phyloP scores from a whole-genome alignment of 2,113 vertebrate genomes.

The Euleptes europaea region DNA sequence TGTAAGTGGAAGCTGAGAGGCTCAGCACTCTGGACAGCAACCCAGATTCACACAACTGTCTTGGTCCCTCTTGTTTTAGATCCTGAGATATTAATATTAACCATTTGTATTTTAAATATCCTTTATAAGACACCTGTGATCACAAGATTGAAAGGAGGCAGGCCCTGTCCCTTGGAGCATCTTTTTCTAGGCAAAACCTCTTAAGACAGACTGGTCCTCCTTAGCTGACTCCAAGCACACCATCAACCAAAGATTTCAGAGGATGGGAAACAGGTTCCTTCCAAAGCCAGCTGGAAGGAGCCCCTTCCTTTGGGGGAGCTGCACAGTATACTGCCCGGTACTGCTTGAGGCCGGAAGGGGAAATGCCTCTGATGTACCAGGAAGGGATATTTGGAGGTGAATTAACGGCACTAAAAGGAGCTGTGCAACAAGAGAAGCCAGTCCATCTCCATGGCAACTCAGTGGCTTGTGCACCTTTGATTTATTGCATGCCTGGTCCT shows the following conservation, averaged over 20 bases:
- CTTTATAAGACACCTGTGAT: too few species aligned
- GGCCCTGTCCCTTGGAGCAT: background rate
- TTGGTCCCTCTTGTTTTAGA: too few species aligned
- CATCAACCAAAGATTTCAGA: background rate
- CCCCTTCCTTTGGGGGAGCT: background rate
- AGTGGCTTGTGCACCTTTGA: conserved; percentile 58
- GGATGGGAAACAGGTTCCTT: background rate
- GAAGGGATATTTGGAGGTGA: conserved; percentile 59
- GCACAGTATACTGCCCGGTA: background rate
- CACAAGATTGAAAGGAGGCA: background rate
- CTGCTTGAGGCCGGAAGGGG: background rate
- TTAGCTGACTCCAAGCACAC: background rate
- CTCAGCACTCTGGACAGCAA: too few species aligned
- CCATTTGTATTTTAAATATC: too few species aligned
- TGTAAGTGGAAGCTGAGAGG: too few species aligned
- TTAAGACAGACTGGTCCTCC: too few species aligned
- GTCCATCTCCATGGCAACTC: conserved; percentile 49
- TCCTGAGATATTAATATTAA: too few species aligned
- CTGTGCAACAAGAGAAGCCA: conserved; percentile 61
- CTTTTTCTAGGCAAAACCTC: background rate
- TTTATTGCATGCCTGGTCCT: conserved; percentile 61
- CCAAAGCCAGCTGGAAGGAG: background rate
- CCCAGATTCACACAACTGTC: too few species aligned
- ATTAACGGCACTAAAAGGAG: conserved; percentile 67
- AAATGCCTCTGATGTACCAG: conserved; percentile 38